Conservation (phyloP, 2,888 invertebrate genomes). For the Andrena trimmerana region DNA sequence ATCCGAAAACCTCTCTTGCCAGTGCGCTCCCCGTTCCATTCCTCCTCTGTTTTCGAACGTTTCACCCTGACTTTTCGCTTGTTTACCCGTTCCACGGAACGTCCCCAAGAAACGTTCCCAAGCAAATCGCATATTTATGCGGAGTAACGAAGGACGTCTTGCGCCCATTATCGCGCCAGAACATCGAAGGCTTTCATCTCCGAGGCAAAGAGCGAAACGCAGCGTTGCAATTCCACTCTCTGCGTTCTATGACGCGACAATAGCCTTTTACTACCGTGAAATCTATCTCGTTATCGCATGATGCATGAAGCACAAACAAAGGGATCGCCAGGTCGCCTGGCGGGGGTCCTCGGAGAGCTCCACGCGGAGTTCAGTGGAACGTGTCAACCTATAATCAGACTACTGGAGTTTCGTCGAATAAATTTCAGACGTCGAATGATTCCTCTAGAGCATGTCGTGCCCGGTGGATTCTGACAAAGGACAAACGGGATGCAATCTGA, state of each 20-base stretch:
- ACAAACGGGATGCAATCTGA: not conserved
- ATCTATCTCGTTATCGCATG: conserved; percentile 16
- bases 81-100: conserved; percentile 12
- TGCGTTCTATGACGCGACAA: conserved; percentile 2
- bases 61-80: conserved; percentile 6
- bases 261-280: conserved; percentile 12
- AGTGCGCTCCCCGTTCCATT: not conserved
- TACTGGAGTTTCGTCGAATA: conserved; percentile 16
- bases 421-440: conserved; percentile 6
- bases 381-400: conserved; percentile 10
- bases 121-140: conserved; percentile 12
- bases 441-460: too few relatives aligned
- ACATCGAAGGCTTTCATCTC: not conserved
- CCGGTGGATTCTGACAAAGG: not conserved
- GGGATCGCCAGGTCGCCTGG: not conserved
- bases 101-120: not conserved
- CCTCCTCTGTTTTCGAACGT: not conserved
- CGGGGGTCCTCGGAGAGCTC: not conserved
- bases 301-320: conserved; percentile 24
- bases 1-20: not conserved
- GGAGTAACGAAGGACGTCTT: conserved; percentile 14
- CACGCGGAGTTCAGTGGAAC: conserved; percentile 1
- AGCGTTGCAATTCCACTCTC: conserved; percentile 1
- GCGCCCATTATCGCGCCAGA: conserved; percentile 13
- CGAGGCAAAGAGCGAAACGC: conserved; percentile 14